Base-by-base conservation (phyloP, 2,888 invertebrate genomes). In the Conomelus anceps region DNA sequence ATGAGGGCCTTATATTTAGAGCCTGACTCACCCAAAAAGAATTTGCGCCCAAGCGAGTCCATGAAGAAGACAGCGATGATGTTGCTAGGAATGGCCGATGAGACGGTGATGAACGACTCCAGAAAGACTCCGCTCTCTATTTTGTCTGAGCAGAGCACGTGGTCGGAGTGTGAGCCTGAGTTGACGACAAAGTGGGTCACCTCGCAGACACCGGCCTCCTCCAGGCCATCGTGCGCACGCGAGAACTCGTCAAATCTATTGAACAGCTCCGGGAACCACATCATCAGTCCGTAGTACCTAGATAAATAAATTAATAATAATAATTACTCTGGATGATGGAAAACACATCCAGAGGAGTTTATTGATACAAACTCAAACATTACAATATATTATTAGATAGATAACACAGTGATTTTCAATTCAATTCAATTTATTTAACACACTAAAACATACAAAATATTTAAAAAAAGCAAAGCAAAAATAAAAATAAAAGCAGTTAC, bases 191-290 rank as follows among this genome's bases (percentile, higher is more conserved):
- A 97, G 0, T 95, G 94, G 20, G 97, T 97, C 90, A 97, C 97
- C 89, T 92, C 89, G 85, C 92, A 92, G 9, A 91, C 95, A n/a
- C 93, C 92, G 7, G 94, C 95, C 23, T 92, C 92, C 41, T 92
- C 91, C 87, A 93, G 91, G 63, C 92, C 93, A 88, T 96, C 96
- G 93, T 96, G 95, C 34, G 94, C 94, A 89, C 95, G 94, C 88
- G 96, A 95, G 94, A 95, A 98, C 93, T 97, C 97, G 93, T 97
- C 97, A 93, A 97, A 97, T 87, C 98, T 96, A 93, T 97, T 97
- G 94, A 98, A 98, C 92, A 98, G 95, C 94, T 98, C 98, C 0
- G 98, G 98, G 94, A 98, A 98, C 98, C 98, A 98, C 97, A 98
- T 98, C 97, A 98, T 98, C 89, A 98, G 94, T 85, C 98, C 98